Evolutionary conservation across 2,888 invertebrate genomes (phyloP).

Genomic region (Caenorhabditis sp.): DNA sequence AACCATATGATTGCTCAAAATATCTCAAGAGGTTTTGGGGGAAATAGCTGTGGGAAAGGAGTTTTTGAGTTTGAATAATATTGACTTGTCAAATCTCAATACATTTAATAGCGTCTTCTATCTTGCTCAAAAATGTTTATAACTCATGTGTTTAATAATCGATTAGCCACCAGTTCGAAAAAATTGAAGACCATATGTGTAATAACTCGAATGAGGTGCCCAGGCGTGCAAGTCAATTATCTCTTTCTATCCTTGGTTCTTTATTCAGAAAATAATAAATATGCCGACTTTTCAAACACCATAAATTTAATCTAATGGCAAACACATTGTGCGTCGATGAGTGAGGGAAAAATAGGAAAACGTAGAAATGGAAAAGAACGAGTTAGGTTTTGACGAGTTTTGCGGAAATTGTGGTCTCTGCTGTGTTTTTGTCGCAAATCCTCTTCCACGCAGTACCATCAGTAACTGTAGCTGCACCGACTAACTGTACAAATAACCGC

Average conservation of each 20-base stretch:
- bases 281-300: conserved; percentile 32
- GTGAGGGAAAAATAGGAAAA: conserved; percentile 1
- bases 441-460: conserved; percentile 29
- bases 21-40: conserved; percentile 27
- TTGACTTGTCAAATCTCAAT: conserved; percentile 12
- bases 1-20: conserved; percentile 62
- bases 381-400: conserved; percentile 17
- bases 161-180: neutral
- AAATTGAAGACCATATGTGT: neutral
- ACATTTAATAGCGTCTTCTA: neutral
- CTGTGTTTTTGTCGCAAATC: conserved; percentile 39
- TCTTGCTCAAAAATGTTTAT: neutral
- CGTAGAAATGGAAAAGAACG: neutral
- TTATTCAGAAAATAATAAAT: conserved; percentile 33
- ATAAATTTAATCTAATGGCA: conserved; percentile 62
- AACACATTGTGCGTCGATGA: conserved; percentile 44
- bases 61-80: conserved; percentile 43
- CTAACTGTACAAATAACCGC: conserved; percentile 58
- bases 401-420: conserved; percentile 7
- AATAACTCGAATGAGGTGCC: neutral
- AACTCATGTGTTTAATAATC: neutral
- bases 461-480: conserved; percentile 22
- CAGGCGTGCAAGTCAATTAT: neutral
- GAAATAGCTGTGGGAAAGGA: conserved; percentile 1
- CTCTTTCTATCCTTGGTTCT: conserved; percentile 1